phyloP scores from a whole-genome alignment of 2,888 invertebrate genomes.

The Lissocephala sabroskyi region DNA sequence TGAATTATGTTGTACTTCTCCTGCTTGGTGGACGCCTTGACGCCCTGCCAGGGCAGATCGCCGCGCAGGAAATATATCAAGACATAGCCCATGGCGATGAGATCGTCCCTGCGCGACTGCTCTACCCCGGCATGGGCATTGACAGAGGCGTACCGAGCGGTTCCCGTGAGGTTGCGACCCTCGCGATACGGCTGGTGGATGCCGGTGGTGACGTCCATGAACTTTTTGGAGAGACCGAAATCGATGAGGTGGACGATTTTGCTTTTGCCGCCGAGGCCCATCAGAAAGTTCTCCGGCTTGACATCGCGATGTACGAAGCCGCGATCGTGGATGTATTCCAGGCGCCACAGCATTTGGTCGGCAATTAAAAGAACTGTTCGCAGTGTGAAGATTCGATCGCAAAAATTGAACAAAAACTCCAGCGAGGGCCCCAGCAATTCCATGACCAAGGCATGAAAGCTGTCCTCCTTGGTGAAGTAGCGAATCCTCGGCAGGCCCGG shows the following conservation, averaged over 20 bases:
- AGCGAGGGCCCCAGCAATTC: constrained; percentile 96
- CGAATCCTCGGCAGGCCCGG: constrained; percentile 95
- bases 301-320: constrained; percentile 97
- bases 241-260: constrained; percentile 98
- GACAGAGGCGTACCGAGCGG: constrained; percentile 90
- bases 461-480: constrained; percentile 97
- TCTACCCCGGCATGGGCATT: constrained; percentile 98
- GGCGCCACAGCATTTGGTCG: constrained; percentile 94
- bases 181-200: constrained; percentile 98
- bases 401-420: constrained; percentile 98
- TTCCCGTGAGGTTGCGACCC: constrained; percentile 92
- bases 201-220: constrained; percentile 91
- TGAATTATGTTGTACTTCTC: constrained; percentile 99
- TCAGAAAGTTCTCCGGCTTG: constrained; percentile 97
- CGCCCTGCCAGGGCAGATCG: constrained; percentile 97
- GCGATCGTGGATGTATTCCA: constrained; percentile 97
- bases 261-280: constrained; percentile 95
- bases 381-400: constrained; percentile 94
- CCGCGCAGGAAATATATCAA: constrained; percentile 99
- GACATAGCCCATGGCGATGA: constrained; percentile 98
- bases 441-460: constrained; percentile 99
- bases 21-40: constrained; percentile 96
- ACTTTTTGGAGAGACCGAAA: constrained; percentile 99
- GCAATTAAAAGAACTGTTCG: constrained; percentile 98
- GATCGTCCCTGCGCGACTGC: constrained; percentile 95